Conservation (phyloP, 1,140 invertebrate genomes). For the Heterodera carotae region DNA sequence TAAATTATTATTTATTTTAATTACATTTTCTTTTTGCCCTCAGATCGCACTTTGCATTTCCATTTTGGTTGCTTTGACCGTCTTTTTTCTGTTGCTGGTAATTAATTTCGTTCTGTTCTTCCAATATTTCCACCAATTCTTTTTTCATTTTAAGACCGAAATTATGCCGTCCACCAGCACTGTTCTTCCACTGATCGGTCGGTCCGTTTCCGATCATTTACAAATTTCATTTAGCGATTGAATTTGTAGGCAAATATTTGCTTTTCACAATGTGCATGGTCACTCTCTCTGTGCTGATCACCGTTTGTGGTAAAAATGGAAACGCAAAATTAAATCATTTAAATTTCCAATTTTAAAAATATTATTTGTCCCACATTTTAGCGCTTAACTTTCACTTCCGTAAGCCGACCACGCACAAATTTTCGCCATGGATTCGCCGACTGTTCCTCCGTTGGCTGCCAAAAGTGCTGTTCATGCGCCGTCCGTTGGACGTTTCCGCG, state of each 20-base stretch:
- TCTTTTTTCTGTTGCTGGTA: slow-evolving; percentile 94
- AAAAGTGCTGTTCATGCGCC: slow-evolving; percentile 69
- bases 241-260: slow-evolving; percentile 80
- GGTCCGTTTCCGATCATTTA: background rate
- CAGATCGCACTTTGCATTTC: slow-evolving; percentile 83
- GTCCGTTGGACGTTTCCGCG: slow-evolving; percentile 59
- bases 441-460: slow-evolving; percentile 87
- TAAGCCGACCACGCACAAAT: slow-evolving; percentile 89
- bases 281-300: slow-evolving; percentile 94
- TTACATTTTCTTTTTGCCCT: background rate
- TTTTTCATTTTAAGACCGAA: slow-evolving; percentile 77
- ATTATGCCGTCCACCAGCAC: slow-evolving; percentile 98
- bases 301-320: slow-evolving; percentile 83
- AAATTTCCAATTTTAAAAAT: slow-evolving; percentile 94
- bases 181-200: slow-evolving; percentile 82
- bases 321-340: too few relatives aligned
- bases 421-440: slow-evolving; percentile 84
- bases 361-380: slow-evolving; percentile 67
- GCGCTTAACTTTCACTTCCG: slow-evolving; percentile 96
- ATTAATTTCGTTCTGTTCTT: slow-evolving; percentile 31
- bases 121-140: too few relatives aligned
- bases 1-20: background rate
- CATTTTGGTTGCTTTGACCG: slow-evolving; percentile 96
- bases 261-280: slow-evolving; percentile 99
- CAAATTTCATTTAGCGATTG: background rate